Percentiles rank a stretch among this genome's conserved stretches.
These are phyloP conservation scores for Crossocerus cetratus DNA, from an alignment of 2,888 invertebrate genomes.

Conservation along the genomic window DNA sequence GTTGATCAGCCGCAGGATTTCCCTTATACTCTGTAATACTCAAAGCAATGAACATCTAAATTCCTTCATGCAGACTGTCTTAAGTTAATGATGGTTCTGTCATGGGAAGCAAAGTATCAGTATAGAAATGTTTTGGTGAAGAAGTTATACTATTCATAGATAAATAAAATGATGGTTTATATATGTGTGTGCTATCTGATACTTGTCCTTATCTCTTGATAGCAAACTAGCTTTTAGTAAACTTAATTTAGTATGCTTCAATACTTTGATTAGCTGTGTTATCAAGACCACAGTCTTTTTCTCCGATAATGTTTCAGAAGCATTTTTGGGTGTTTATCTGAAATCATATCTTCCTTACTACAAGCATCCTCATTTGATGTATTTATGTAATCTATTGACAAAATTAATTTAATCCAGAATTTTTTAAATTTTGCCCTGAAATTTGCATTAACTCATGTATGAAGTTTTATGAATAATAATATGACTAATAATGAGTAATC, in stretches of 20 bases:
- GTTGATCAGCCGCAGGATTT: not conserved
- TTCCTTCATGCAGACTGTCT: too few species aligned
- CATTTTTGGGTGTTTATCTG: not conserved
- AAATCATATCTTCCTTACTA: not conserved
- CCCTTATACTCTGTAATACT: not conserved
- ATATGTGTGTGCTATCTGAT: conserved; percentile 11
- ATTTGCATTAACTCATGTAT: not conserved
- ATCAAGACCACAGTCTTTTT: not conserved
- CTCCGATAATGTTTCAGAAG: not conserved
- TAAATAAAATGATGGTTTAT: conserved; percentile 5
- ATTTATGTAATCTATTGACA: not conserved
- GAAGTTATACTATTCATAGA: not conserved
- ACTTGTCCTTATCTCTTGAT: conserved; percentile 27
- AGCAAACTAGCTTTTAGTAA: conserved; percentile 5
- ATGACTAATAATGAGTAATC: too few species aligned
- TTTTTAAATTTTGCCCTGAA: not conserved
- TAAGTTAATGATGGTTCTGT: not conserved
- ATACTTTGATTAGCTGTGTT: not conserved
- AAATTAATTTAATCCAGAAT: not conserved
- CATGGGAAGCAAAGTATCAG: not conserved
- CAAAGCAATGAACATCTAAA: too few species aligned
- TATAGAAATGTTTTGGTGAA: too few species aligned
- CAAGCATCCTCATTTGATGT: not conserved
- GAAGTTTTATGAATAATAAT: too few species aligned
- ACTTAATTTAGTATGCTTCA: not conserved